These are phyloP conservation scores for Diachasma alloeum DNA, from an alignment of 1,140 invertebrate species.

Conservation along the genomic window DNA sequence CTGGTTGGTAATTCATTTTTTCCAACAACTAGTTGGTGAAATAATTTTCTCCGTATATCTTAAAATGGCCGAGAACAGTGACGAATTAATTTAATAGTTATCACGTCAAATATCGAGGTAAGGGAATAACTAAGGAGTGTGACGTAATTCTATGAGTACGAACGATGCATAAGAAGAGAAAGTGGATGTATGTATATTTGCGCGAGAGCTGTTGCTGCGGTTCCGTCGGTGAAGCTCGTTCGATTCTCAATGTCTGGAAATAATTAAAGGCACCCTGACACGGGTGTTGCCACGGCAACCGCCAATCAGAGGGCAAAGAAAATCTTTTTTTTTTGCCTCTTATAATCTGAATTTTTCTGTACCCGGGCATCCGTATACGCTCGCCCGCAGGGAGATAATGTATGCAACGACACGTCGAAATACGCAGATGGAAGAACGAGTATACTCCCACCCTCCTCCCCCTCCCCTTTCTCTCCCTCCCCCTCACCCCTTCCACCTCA, in stretches of 20 bases:
- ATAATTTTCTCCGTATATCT: too few species aligned
- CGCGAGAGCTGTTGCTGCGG: slow-evolving; percentile 50
- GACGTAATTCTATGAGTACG: slow-evolving; percentile 9
- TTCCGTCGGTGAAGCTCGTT: slow-evolving; percentile 57
- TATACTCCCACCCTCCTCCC: slow-evolving; percentile 21
- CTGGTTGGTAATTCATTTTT: too few species aligned
- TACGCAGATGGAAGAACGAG: slow-evolving; percentile 36
- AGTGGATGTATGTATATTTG: slow-evolving; percentile 16
- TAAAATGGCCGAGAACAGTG: too few species aligned
- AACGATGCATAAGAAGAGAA: slow-evolving; percentile 17
- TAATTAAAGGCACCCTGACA: slow-evolving; percentile 62
- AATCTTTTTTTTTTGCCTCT: slow-evolving; percentile 46
- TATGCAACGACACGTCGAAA: slow-evolving; percentile 63
- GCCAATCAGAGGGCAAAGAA: slow-evolving; percentile 65
- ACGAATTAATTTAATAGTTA: background rate
- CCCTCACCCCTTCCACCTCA: background rate
- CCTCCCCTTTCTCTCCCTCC: slow-evolving; percentile 1
- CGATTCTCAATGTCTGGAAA: slow-evolving; percentile 68
- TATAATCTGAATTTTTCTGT: slow-evolving; percentile 35
- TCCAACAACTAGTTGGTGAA: too few species aligned
- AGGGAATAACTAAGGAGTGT: background rate
- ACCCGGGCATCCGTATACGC: slow-evolving; percentile 24
- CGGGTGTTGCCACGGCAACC: slow-evolving; percentile 66
- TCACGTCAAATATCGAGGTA: background rate
- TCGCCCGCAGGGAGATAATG: slow-evolving; percentile 55